phyloP scores from a whole-genome alignment of 2,888 invertebrate genomes.

The Drosophila merina region DNA sequence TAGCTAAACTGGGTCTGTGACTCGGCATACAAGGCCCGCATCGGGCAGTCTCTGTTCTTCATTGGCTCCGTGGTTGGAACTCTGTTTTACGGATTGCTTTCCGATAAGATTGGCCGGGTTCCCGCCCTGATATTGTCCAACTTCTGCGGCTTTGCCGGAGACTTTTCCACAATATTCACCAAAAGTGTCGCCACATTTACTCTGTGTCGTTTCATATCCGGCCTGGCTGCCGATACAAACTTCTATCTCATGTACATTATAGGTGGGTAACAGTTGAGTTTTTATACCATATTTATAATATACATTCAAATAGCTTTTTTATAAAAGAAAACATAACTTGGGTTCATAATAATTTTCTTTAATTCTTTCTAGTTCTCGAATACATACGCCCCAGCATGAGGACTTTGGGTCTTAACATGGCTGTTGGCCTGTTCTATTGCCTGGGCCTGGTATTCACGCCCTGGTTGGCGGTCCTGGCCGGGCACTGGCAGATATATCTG shows the following conservation, averaged over 20 bases:
- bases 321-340: background rate
- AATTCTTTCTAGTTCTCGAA: slow-evolving; percentile 85
- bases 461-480: slow-evolving; percentile 84
- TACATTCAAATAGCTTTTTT: too few relatives aligned
- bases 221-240: slow-evolving; percentile 86
- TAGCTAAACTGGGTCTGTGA: slow-evolving; percentile 87
- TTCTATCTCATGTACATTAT: slow-evolving; percentile 87
- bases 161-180: slow-evolving; percentile 85
- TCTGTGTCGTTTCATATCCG: slow-evolving; percentile 86
- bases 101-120: slow-evolving; percentile 86
- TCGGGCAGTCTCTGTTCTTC: slow-evolving; percentile 87
- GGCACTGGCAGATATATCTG: slow-evolving; percentile 85
- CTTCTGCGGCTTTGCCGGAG: slow-evolving; percentile 85
- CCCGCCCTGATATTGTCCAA: slow-evolving; percentile 86
- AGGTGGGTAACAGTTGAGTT: slow-evolving; percentile 81
- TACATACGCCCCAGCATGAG: slow-evolving; percentile 86
- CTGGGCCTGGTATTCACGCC: slow-evolving; percentile 85
- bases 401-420: slow-evolving; percentile 86
- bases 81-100: slow-evolving; percentile 85
- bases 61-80: slow-evolving; percentile 87
- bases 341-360: background rate
- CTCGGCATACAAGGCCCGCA: slow-evolving; percentile 86
- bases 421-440: slow-evolving; percentile 86
- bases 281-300: background rate
- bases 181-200: slow-evolving; percentile 85